Conservation (phyloP, 2,113 vertebrate species). For the Vulpes ferrilata region DNA sequence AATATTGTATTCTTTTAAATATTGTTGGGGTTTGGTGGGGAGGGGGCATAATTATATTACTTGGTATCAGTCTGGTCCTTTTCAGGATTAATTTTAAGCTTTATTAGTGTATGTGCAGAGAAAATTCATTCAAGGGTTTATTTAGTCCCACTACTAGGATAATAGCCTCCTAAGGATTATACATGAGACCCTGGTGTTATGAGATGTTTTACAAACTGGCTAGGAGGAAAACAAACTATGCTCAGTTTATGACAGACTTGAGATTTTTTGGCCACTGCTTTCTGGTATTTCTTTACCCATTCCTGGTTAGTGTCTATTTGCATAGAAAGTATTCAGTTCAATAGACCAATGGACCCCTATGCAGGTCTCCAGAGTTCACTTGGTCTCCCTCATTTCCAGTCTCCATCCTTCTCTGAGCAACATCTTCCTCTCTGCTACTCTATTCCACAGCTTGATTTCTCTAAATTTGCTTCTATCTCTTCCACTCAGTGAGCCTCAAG, state of each 20-base stretch:
- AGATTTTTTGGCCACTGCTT: background rate
- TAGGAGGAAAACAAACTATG: background rate
- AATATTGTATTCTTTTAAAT: background rate
- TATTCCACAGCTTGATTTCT: background rate
- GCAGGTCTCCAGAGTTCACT: background rate
- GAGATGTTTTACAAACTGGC: background rate
- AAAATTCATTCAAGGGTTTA: background rate
- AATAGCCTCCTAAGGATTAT: background rate
- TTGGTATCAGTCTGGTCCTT: background rate
- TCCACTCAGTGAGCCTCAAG: background rate
- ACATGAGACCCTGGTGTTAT: background rate
- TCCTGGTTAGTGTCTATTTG: background rate
- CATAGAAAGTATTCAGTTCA: background rate
- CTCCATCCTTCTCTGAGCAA: background rate
- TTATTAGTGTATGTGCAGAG: background rate
- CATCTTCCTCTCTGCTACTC: background rate
- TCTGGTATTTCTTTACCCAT: background rate
- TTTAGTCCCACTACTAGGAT: rapidly evolving
- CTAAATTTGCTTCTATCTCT: background rate
- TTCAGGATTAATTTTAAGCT: background rate
- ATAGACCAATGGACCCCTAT: background rate
- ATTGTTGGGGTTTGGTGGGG: background rate
- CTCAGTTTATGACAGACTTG: background rate
- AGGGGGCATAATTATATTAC: background rate
- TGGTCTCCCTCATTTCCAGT: background rate